Evolutionary conservation across 2,797 vertebrate genomes (phyloP).

Genomic region (Cuniculus paca): DNA sequence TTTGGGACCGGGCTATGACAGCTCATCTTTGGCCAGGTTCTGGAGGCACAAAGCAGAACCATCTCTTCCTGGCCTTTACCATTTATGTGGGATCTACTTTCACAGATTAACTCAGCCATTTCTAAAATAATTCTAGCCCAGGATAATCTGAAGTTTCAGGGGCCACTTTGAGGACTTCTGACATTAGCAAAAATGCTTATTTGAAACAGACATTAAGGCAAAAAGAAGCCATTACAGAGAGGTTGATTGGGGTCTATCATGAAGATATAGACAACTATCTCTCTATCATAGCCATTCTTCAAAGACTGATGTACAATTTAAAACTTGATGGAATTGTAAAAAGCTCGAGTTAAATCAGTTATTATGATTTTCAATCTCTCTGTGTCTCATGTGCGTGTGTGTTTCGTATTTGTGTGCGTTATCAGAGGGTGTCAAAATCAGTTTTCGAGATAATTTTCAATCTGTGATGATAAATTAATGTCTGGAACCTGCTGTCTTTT

Average conservation of each 20-base stretch:
- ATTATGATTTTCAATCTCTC: not conserved
- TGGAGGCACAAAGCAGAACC: not conserved
- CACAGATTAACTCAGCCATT: not conserved
- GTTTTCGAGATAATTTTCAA: slow-evolving; percentile 20
- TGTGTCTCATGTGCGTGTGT: not conserved
- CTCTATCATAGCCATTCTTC: not conserved
- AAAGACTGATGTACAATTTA: slow-evolving; percentile 14
- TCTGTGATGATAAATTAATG: slow-evolving; percentile 36
- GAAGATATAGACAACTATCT: not conserved
- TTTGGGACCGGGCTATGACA: not conserved
- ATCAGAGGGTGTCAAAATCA: not conserved
- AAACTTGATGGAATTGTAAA: slow-evolving; percentile 5
- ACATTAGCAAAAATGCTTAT: slow-evolving; percentile 44
- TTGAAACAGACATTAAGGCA: slow-evolving; percentile 45
- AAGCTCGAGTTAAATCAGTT: slow-evolving; percentile 2
- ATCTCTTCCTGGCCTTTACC: not conserved
- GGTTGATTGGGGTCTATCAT: not conserved
- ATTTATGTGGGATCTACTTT: not conserved
- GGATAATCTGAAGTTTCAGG: not conserved
- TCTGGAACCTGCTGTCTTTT: not conserved
- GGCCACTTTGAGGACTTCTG: not conserved
- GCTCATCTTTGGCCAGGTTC: not conserved
- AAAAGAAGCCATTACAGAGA: not conserved
- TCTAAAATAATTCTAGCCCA: not conserved
- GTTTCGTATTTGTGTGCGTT: not conserved